These are phyloP conservation scores for Tyrannus savana DNA, from an alignment of 2,113 vertebrate genomes.

Conservation along the genomic window DNA sequence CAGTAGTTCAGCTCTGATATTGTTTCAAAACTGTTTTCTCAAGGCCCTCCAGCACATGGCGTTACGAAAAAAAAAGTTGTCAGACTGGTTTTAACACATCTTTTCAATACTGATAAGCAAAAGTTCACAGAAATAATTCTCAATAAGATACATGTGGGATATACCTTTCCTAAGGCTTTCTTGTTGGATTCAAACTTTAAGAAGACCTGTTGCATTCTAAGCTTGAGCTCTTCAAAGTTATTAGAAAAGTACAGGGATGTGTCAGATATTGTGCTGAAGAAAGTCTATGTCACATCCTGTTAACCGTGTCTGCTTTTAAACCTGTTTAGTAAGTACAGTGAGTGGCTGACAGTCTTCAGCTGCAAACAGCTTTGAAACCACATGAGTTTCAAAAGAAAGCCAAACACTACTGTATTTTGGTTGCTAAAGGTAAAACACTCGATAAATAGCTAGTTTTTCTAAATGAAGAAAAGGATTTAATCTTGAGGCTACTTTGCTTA, in stretches of 20 bases:
- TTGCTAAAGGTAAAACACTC: conserved; percentile 25
- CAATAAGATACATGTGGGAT: conserved; percentile 47
- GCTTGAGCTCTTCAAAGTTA: not conserved
- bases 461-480: conserved; percentile 36
- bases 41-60: conserved; percentile 72
- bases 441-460: not conserved
- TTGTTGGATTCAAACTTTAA: not conserved
- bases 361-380: conserved; percentile 55
- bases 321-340: conserved; percentile 64
- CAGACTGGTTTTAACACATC: conserved; percentile 82
- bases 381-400: not conserved
- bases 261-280: conserved; percentile 17
- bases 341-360: conserved; percentile 52
- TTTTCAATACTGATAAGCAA: conserved; percentile 76
- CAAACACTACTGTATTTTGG: not conserved
- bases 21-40: conserved; percentile 75
- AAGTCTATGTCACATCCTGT: conserved; percentile 60
- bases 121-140: conserved; percentile 68
- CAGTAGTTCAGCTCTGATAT: conserved; percentile 53
- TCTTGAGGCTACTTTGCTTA: conserved; percentile 25
- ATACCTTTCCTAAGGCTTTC: conserved; percentile 9
- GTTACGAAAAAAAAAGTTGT: conserved; percentile 72
- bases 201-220: not conserved
- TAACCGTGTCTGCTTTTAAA: conserved; percentile 56
- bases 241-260: not conserved